Evolutionary conservation across 1,140 invertebrate genomes (phyloP), one percentile per base, ranked within the genome.

Genomic region (Drosophila cardini): DNA sequence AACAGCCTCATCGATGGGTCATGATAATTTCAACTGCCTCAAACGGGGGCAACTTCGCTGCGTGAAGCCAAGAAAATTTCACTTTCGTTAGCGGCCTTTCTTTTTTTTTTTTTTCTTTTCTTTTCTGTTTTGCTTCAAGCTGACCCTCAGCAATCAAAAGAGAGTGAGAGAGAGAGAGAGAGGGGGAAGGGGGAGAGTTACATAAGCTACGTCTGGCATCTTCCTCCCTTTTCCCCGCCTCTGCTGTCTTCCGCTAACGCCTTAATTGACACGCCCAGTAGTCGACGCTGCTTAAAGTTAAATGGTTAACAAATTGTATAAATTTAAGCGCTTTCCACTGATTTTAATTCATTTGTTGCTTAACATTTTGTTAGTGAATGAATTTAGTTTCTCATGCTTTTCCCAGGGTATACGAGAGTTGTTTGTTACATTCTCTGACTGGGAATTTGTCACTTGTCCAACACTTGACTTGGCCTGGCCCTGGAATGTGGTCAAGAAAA

Each of bases 281-380:
- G 82, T 78, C 53, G 81, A n/a, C 40, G 64, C 62, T 43, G 72
- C 64, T 56, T 50, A 45, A 73, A 45, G 34, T 21, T 75, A 78
- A 85, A 82, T 82, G 74, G 15, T 76, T 78, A 70, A 85, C 82
- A 87, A 85, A 85, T 87, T 76, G 76, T 70, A 85, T 83, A 87
- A 85, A 85, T 87, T 85, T 85, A 85, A 87, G 71, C 75, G 78
- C 55, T 78, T 78, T 85, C 62, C 81, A 40, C 15, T 48, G 64
- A 74, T 84, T 85, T 78, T 67, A 75, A 86, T 78, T 81, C 56
- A 65, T 52, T 69, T 69, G 46, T 36, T 36, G 42, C 4, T 8
- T 11, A 11, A 8, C n/a, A 50, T 60, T 62, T 72, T 72, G 60
- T 73, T 58, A 32, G 8, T n/a, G 43, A 45, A 13, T 48, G 32